Evolutionary conservation across 2,888 invertebrate genomes (phyloP), one percentile per base, ranked within the genome.

Genomic region (Mellilla xanthometata): DNA sequence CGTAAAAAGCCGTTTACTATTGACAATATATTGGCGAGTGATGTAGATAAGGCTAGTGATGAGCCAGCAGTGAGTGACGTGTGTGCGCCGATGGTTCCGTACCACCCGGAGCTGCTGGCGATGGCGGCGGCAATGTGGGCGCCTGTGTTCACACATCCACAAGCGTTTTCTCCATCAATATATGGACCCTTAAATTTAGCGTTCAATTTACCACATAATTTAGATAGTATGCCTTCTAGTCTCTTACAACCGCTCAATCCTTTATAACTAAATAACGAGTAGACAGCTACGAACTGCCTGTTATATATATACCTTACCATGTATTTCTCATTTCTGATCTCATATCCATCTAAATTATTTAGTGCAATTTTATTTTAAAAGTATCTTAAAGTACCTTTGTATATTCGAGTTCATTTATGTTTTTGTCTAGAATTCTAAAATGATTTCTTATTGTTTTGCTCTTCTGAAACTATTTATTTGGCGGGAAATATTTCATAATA

Each of bases 11-110:
- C 95, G 1, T 96, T 96, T 68, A 95, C 96, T 15, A 96, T 96
- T 61, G 96, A 96, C 75, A 95, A 95, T 81, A 92, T 96, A 51
- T 95, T 96, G 52, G 94, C 93, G 2, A 94, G 95, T 32, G 94
- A 94, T 60, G 88, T 89, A 58, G 81, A 81, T 39, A 57, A 65
- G 44, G 41, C 49, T 29, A 57, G 55, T 24, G 58, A 53, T 46
- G 69, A 60, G 12, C 34, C 31, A 53, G 62, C 60, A 15, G 66
- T 71, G 12, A 74, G 78, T 29, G 65, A 50, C 12, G 64, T 63
- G 47, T 59, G 55, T 41, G 49, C 36, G 3, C 54, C 56, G 15
- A 34, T 56, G 22, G 43, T 52, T 48, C 51, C 60, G 4, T 65
- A 61, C 45, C 61, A 59, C 58, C 65, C 76, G 12, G 77, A 73